Percentiles rank a stretch among this genome's conserved stretches.
These are phyloP conservation scores for Acanthurus leucopareius DNA, from an alignment of 2,797 vertebrate species.

Conservation along the genomic window DNA sequence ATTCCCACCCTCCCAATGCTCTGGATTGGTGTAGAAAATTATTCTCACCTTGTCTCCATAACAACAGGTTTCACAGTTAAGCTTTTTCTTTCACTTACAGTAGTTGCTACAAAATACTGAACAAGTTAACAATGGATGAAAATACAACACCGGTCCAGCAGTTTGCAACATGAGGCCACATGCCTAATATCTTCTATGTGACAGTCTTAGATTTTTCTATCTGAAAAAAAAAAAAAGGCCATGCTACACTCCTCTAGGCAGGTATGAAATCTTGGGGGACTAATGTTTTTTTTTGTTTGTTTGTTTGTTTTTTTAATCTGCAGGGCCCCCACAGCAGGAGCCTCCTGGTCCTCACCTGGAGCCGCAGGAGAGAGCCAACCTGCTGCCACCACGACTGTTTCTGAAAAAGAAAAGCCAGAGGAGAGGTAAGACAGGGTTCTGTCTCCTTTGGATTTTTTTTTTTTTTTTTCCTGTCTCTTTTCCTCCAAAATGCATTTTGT, in stretches of 20 bases:
- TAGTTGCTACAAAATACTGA: neutral
- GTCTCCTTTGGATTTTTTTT: neutral
- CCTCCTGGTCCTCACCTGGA: constrained; percentile 84
- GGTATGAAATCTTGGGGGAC: neutral
- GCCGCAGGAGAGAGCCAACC: constrained; percentile 56
- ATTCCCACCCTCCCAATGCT: neutral
- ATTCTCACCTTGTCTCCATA: constrained; percentile 40
- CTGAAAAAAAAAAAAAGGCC: no score
- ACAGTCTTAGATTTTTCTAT: no score
- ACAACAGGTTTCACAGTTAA: constrained; percentile 31
- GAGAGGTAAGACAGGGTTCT: constrained; percentile 85
- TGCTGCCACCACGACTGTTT: constrained; percentile 45
- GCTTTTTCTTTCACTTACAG: constrained; percentile 9
- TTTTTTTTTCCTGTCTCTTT: neutral
- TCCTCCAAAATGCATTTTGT: constrained; percentile 9
- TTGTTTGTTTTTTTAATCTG: constrained; percentile 23
- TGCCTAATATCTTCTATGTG: neutral
- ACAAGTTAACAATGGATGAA: neutral
- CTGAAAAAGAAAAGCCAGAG: constrained; percentile 79
- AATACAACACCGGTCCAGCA: neutral
- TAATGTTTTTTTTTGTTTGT: neutral
- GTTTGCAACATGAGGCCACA: neutral
- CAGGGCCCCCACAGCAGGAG: constrained; percentile 81
- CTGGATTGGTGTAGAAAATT: neutral
- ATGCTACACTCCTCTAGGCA: no score